Percentiles rank a stretch among this genome's conserved stretches.
phyloP scores from a whole-genome alignment of 2,797 vertebrate species.

The Adelosebastes latens region DNA sequence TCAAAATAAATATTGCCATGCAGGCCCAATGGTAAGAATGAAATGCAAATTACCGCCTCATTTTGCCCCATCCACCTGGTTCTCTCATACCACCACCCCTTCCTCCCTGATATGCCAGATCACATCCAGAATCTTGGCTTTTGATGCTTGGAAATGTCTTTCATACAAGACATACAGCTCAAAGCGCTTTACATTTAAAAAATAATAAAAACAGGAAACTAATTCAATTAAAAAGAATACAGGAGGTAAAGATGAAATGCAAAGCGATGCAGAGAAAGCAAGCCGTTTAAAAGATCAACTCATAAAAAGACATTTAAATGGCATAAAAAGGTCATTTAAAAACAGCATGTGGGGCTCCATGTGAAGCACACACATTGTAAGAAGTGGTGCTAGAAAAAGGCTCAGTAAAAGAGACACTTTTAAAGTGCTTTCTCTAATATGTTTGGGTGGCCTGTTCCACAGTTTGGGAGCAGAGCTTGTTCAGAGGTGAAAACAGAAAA shows the following conservation, averaged over 20 bases:
- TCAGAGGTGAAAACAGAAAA: not conserved
- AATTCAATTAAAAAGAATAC: not conserved
- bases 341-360: not conserved
- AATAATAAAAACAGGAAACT: not conserved
- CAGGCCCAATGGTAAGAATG: too few relatives aligned
- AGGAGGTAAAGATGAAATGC: not conserved
- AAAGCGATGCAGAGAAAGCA: not conserved
- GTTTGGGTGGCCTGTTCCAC: not conserved
- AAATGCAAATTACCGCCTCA: too few relatives aligned
- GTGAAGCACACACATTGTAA: not conserved
- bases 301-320: not conserved
- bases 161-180: too few relatives aligned
- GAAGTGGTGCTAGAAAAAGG: not conserved
- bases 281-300: not conserved
- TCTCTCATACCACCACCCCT: not conserved
- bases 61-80: too few relatives aligned
- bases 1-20: not conserved
- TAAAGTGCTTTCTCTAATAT: not conserved
- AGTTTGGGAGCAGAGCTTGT: not conserved
- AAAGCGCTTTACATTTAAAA: too few relatives aligned
- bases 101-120: not conserved
- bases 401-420: not conserved
- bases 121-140: not conserved
- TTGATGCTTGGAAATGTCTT: not conserved
- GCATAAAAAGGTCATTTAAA: not conserved